Percentiles rank a stretch among this genome's conserved stretches.
Conservation (phyloP, 2,888 invertebrate species). For the Schrankia costaestrigalis region DNA sequence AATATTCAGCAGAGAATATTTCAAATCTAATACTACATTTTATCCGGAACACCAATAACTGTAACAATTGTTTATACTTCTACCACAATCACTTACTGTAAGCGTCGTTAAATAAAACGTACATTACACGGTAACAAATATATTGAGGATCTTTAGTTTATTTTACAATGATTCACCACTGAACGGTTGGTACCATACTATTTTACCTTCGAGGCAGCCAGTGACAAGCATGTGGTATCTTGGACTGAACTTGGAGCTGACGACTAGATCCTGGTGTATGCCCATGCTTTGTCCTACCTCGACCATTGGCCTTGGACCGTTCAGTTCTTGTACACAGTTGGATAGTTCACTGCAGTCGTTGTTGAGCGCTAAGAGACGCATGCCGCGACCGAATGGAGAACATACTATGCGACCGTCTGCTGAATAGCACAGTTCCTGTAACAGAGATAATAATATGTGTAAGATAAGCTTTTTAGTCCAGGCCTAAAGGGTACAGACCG, state of each 20-base stretch:
- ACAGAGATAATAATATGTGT: conserved; percentile 2
- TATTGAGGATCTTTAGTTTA: conserved; percentile 2
- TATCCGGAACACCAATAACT: too few species aligned
- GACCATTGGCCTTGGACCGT: conserved; percentile 42
- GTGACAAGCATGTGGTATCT: conserved; percentile 92
- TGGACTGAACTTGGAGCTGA: conserved; percentile 95
- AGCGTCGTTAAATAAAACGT: conserved; percentile 5
- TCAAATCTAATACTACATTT: too few species aligned
- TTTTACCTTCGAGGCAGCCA: conserved; percentile 93
- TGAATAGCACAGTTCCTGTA: conserved; percentile 91
- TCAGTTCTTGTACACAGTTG: conserved; percentile 68
- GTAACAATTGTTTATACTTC: too few species aligned
- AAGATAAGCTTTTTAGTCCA: neutral
- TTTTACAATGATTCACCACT: conserved; percentile 62
- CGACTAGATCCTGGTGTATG: conserved; percentile 89
- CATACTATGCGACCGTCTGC: conserved; percentile 94
- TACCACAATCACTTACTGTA: too few species aligned
- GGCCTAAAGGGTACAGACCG: neutral
- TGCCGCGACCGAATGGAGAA: conserved; percentile 93
- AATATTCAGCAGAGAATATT: too few species aligned
- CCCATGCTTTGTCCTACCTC: conserved; percentile 87
- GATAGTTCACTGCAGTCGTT: conserved; percentile 89
- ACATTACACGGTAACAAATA: conserved; percentile 2
- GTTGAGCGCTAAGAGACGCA: conserved; percentile 91
- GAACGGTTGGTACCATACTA: conserved; percentile 93